Evolutionary conservation across 2,888 invertebrate species (phyloP).

Genomic region (Scelioninae gen. 2): DNA sequence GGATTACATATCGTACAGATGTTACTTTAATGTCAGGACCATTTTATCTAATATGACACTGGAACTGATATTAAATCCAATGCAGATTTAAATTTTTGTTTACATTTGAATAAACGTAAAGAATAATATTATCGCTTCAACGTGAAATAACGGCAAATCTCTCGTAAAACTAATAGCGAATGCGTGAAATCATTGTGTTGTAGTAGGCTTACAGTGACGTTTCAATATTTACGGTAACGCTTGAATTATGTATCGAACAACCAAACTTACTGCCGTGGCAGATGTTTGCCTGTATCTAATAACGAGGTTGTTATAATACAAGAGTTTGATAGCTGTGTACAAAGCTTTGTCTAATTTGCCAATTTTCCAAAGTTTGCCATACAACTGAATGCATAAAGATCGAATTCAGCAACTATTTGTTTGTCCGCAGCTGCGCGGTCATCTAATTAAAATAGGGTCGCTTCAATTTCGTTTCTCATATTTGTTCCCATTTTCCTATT

Average conservation of each 20-base stretch:
- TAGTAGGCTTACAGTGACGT: conserved; percentile 27
- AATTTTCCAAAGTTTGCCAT: conserved; percentile 43
- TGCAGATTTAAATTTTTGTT: too few relatives aligned
- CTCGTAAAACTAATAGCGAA: too few relatives aligned
- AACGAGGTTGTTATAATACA: conserved; percentile 37
- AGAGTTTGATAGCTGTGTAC: conserved; percentile 49
- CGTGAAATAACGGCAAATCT: too few relatives aligned
- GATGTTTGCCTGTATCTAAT: conserved; percentile 51
- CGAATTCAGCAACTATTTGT: conserved; percentile 10
- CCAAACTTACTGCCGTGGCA: conserved; percentile 31
- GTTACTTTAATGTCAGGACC: too few relatives aligned
- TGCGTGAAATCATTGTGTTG: conserved; percentile 1
- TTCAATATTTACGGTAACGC: conserved; percentile 45
- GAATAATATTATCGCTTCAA: too few relatives aligned
- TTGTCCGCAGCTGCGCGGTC: background rate
- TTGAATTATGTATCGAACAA: conserved; percentile 48
- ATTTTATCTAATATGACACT: too few relatives aligned
- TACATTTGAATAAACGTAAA: too few relatives aligned
- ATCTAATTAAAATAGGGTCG: too few relatives aligned
- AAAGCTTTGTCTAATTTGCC: conserved; percentile 51
- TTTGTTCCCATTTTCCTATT: too few relatives aligned
- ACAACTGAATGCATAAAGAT: conserved; percentile 22
- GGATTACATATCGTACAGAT: too few relatives aligned
- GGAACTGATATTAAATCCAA: too few relatives aligned
- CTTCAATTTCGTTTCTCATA: too few relatives aligned